Evolutionary conservation across 2,113 vertebrate genomes (phyloP), one percentile per base, ranked within the genome.

Genomic region (Triplophysa rosa): DNA sequence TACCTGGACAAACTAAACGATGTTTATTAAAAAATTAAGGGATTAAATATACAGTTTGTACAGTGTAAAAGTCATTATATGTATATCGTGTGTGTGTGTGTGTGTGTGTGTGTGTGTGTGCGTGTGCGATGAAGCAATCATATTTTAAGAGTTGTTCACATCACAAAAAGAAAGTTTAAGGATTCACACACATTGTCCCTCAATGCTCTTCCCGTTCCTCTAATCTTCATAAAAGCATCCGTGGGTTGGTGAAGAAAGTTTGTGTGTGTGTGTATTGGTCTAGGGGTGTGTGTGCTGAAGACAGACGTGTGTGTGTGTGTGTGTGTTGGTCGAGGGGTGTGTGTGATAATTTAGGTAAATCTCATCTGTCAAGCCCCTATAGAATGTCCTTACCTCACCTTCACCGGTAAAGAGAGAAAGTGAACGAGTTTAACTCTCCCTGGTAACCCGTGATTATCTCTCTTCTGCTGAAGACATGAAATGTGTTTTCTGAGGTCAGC

Each of bases 101-200:
- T n/a, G n/a, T n/a, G 66, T 58, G 80, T 21, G n/a, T 16, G 23
- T 67, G 71, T 59, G 66, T 58, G 80, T 21, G n/a, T 16, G 23
- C 64, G 71, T 59, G 82, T 52, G 47, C 76, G 73, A 65, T 21
- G 66, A 26, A 26, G 49, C 67, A 77, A 82, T 29, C 29, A 29
- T 29, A 45, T 79, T 49, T 63, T 24, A 45, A 49, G 16, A 33
- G 23, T 42, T 61, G 66, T 83, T 89, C 79, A 86, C 82, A 90
- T 91, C 90, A 90, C 90, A 92, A 90, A 90, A 87, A 90, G 82
- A 88, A 87, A 88, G 89, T 92, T 95, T 95, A 92, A 94, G 95
- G 93, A 94, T 93, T 88, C 90, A 88, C 94, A 52, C 13, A 52
- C 12, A 52, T 17, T 5, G 13, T 17, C 2, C 19, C 4, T 14